Base-by-base conservation (phyloP, 2,888 invertebrate genomes). In the Folsomia manolachei region DNA sequence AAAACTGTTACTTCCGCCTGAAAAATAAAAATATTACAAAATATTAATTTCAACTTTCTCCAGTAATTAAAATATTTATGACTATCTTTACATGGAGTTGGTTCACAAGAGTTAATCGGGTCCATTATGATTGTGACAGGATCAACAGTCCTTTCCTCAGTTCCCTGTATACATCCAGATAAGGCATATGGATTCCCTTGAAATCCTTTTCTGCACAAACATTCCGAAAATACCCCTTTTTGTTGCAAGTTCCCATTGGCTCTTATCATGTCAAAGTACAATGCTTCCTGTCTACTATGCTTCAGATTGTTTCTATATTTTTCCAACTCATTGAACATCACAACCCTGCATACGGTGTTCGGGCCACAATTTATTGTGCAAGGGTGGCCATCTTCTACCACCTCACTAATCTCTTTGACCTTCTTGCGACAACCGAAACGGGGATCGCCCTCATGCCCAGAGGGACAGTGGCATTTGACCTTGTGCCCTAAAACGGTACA, bases 391-490 rank as follows among this genome's bases (percentile, higher is more conserved):
- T n/a, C n/a, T n/a, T n/a, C n/a, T n/a, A n/a, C n/a, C 7, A 25
- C 14, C 63, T 72, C 23, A 66, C 63, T 51, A 39, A 9, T 56
- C 21, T 19, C 39, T 39, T 27, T 4, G 27, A 23, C 51, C 25
- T 61, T 23, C 64, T 67, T 67, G 60, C n/a, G 56, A 51, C 76
- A 76, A 2, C 70, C 21, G 61, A 74, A 53, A 19, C 66, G 25
- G 61, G 75, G 63, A 60, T 78, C 71, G 19, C 78, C 77, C 18
- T 68, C 60, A 19, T 66, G 72, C 56, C 75, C 78, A 24, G 62
- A 18, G 11, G 74, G 76, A 70, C 80, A 80, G 14, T 27, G n/a
- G 70, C 80, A 80, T 52, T 65, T 69, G 19, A 71, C 76, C 53
- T 69, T 72, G 66, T 80, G 80, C 67, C 76, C 75, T 51, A 25